Percentiles rank a stretch among this genome's conserved stretches.
Conservation (phyloP, 2,888 invertebrate genomes). For the Trilocha varians region DNA sequence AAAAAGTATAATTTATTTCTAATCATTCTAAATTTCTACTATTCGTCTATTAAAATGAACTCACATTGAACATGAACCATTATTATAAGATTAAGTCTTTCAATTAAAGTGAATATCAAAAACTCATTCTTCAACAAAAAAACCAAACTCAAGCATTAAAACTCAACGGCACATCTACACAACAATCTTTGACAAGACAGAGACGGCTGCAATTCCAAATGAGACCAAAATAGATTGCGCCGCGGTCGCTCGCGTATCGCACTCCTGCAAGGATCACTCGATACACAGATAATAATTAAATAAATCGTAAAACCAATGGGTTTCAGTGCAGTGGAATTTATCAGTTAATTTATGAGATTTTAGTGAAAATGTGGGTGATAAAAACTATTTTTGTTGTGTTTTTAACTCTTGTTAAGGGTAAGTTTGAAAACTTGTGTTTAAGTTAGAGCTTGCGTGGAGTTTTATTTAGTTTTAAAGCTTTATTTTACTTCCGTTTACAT, state of each 20-base stretch:
- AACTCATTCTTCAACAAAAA: background rate
- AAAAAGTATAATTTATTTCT: no score
- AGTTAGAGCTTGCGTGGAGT: background rate
- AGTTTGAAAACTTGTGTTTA: conserved; percentile 14
- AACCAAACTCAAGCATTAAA: background rate
- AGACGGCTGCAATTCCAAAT: conserved; percentile 42
- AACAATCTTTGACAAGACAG: conserved; percentile 49
- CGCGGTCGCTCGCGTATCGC: conserved; percentile 37
- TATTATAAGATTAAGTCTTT: no score
- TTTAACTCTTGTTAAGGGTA: conserved; percentile 27
- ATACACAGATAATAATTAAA: conserved; percentile 39
- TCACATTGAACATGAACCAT: no score
- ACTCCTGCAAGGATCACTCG: conserved; percentile 32
- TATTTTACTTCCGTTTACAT: no score
- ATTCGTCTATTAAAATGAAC: no score
- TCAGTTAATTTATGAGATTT: conserved; percentile 7
- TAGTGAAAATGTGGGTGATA: conserved; percentile 28
- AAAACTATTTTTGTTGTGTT: conserved; percentile 21
- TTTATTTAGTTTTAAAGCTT: no score
- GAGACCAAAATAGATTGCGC: conserved; percentile 60
- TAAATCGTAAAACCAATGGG: conserved; percentile 5
- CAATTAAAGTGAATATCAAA: no score
- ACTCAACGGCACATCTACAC: conserved; percentile 16
- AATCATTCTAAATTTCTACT: no score
- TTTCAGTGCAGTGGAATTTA: conserved; percentile 1